Conservation (phyloP, 2,888 invertebrate species). For the Lucinisca nassula region DNA sequence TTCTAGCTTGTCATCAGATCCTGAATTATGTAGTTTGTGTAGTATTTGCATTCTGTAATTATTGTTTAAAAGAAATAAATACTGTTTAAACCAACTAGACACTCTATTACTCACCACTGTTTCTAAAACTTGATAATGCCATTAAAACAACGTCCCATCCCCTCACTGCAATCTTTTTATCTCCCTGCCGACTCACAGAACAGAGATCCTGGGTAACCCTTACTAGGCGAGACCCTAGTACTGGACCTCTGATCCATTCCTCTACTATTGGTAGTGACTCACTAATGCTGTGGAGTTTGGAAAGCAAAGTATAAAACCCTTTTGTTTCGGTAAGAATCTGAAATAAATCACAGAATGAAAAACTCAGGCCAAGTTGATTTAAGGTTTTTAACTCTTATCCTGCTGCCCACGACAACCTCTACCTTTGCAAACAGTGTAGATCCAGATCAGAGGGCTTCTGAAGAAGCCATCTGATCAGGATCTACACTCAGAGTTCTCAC, state of each 20-base stretch:
- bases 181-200: background rate
- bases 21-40: too few species aligned
- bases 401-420: too few species aligned
- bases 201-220: slow-evolving; percentile 73
- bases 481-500: too few species aligned
- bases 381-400: too few species aligned
- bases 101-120: background rate
- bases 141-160: background rate
- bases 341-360: slow-evolving; percentile 16
- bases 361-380: too few species aligned
- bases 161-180: background rate
- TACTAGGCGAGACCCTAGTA: slow-evolving; percentile 75
- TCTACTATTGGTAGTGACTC: slow-evolving; percentile 35
- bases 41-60: too few species aligned
- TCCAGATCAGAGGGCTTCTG: too few species aligned
- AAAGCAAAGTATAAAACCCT: slow-evolving; percentile 67
- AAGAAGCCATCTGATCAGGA: too few species aligned
- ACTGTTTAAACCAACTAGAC: too few species aligned
- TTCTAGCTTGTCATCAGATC: too few species aligned
- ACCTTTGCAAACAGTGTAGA: too few species aligned
- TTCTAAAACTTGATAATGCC: background rate
- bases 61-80: too few species aligned
- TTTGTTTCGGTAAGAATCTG: slow-evolving; percentile 68
- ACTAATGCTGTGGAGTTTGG: slow-evolving; percentile 61
- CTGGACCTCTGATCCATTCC: slow-evolving; percentile 75